Evolutionary conservation across 1,140 invertebrate species (phyloP).

Genomic region (Tetramorium alpestre): DNA sequence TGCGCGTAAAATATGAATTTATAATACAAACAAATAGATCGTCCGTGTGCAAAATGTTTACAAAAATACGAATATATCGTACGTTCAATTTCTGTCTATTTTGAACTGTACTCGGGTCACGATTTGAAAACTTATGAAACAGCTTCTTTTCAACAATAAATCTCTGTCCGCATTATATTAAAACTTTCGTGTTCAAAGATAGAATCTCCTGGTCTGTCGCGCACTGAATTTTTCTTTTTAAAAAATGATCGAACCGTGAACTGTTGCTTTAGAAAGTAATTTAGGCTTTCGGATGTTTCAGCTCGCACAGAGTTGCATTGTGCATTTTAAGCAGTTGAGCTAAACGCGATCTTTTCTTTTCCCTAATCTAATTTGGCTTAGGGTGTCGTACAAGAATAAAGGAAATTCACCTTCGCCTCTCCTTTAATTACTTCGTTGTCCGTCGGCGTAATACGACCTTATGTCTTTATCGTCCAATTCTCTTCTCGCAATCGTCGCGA

Average conservation of each 20-base stretch:
- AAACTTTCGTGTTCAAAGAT: background rate
- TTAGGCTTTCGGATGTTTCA: background rate
- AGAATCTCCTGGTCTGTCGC: background rate
- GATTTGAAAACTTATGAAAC: background rate
- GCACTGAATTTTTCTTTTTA: background rate
- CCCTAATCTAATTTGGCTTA: conserved; percentile 14
- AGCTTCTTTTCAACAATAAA: conserved; percentile 28
- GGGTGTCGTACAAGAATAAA: background rate
- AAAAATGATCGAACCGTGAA: background rate
- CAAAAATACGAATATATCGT: background rate
- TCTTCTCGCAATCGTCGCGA: background rate
- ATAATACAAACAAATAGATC: background rate
- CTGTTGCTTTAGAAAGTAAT: background rate
- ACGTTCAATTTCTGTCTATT: background rate
- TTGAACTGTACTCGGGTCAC: background rate
- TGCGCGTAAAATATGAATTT: conserved; percentile 24
- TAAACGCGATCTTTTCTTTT: background rate
- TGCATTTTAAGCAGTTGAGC: background rate
- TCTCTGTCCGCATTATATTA: background rate
- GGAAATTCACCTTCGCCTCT: background rate
- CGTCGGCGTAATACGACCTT: background rate
- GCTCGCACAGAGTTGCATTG: background rate
- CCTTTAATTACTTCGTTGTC: conserved; percentile 40
- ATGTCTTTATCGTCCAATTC: conserved; percentile 27
- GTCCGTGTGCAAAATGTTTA: conserved; percentile 16